Base-by-base conservation (phyloP, 2,113 vertebrate species). In the Prinia subflava region DNA sequence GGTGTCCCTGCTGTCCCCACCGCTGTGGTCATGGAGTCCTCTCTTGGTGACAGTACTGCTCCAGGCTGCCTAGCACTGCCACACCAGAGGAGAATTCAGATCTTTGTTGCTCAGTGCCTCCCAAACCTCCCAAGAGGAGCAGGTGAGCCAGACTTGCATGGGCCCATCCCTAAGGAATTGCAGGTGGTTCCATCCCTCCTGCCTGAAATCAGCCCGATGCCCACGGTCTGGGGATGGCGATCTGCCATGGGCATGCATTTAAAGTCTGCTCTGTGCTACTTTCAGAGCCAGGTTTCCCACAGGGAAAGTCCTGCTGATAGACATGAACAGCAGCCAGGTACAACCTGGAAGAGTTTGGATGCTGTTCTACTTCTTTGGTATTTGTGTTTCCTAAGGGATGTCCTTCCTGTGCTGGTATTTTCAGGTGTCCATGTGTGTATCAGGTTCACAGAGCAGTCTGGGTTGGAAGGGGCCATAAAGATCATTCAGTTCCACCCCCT, bases 11-110 rank as follows among this genome's bases (percentile, higher is more conserved):
- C 57, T 83, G 57, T 44, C 49, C 56, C 71, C 73, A 60, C 9
- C 1, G 0, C 50, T 4, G 1, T 46, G 71, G 4, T 2, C 5
- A 0, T 2, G 4, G 74, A 56, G 13, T 63, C 56, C 25, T 63
- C 27, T 60, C 73, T 44, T 2, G 37, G 19, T 76, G 63, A 33
- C 31, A 10, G 2, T 50, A 27, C 28, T 4, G 3, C 3, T 25
- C 22, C 0, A 0, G 44, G 57, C 11, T 70, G 13, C 33, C 7
- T 28, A 9, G 67, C 3, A 21, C 60, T 86, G 86, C 62, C 73
- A 22, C 2, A 2, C 13, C 2, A 2, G 28, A 49, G n/a, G 5
- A 57, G 46, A 52, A 21, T 35, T 64, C 70, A 11, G 0, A 0
- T 24, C 44, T 19, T 0, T 13, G 62, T 30, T 60, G 52, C 67